phyloP scores from a whole-genome alignment of 2,888 invertebrate species.

The Callimorpha dominula region DNA sequence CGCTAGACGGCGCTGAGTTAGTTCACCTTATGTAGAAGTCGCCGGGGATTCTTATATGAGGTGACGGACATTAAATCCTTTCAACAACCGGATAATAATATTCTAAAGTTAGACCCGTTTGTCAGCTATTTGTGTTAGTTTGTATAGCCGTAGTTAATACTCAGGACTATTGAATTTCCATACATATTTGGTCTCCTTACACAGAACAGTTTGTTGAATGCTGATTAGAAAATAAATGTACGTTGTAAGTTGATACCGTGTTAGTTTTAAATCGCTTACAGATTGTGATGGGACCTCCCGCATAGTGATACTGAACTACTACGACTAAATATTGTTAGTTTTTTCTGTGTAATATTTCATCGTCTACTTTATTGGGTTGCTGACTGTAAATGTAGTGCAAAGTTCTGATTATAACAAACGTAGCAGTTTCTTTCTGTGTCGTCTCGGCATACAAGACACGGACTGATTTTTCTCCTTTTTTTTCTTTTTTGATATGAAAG shows the following conservation, averaged over 20 bases:
- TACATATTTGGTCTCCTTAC: constrained; percentile 16
- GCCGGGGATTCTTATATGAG: background rate
- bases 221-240: constrained; percentile 25
- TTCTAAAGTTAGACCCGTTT: background rate
- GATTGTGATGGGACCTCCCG: constrained; percentile 10
- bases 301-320: background rate
- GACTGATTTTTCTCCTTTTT: no score
- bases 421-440: background rate
- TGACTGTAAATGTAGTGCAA: background rate
- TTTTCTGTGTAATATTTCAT: background rate
- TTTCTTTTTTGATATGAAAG: no score
- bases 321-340: background rate
- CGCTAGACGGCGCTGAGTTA: background rate
- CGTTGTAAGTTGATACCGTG: constrained; percentile 9
- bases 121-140: background rate
- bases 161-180: constrained; percentile 15
- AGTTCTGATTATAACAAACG: background rate
- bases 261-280: background rate
- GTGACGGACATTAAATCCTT: background rate
- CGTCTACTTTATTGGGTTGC: background rate
- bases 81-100: background rate
- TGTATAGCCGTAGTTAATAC: background rate
- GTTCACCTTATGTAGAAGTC: background rate
- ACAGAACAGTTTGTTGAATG: constrained; percentile 24
- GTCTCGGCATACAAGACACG: background rate